Conservation (phyloP, 2,113 vertebrate genomes). For the Pampusana beccarii region DNA sequence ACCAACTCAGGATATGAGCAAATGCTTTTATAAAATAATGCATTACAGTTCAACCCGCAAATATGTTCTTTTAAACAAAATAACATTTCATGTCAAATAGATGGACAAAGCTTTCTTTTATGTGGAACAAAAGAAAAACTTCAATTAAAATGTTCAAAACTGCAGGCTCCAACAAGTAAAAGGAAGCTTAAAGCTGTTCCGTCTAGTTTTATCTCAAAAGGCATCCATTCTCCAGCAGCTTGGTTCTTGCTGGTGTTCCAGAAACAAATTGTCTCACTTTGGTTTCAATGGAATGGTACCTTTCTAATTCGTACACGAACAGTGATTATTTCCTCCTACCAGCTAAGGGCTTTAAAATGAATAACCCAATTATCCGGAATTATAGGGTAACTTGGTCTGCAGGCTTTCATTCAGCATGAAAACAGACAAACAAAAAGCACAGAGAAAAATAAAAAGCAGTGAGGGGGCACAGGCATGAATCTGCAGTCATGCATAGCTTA, state of each 20-base stretch:
- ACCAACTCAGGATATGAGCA: not conserved
- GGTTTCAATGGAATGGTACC: constrained; percentile 10
- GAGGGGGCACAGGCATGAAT: not conserved
- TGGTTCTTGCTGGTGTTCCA: not conserved
- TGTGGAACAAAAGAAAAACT: constrained; percentile 12
- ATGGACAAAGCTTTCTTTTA: constrained; percentile 33
- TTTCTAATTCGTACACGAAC: constrained; percentile 20
- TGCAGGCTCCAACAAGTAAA: not conserved
- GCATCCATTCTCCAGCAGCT: not conserved
- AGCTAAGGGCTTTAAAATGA: constrained; percentile 5
- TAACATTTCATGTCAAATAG: not conserved
- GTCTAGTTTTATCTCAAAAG: constrained; percentile 51
- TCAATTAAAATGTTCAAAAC: constrained; percentile 45
- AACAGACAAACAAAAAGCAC: constrained; percentile 18
- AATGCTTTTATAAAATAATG: constrained; percentile 32
- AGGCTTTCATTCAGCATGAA: not conserved
- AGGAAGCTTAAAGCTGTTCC: not conserved
- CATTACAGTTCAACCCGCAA: not conserved
- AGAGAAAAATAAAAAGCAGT: not conserved
- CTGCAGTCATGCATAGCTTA: not conserved
- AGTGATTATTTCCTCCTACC: not conserved
- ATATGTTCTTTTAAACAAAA: not conserved
- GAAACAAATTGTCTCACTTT: constrained; percentile 21
- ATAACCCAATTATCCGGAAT: constrained; percentile 44
- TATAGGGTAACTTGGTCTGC: not conserved